Evolutionary conservation across 1,140 invertebrate genomes (phyloP), one percentile per base, ranked within the genome.

Genomic region (Macrotrachela quadricornifera): DNA sequence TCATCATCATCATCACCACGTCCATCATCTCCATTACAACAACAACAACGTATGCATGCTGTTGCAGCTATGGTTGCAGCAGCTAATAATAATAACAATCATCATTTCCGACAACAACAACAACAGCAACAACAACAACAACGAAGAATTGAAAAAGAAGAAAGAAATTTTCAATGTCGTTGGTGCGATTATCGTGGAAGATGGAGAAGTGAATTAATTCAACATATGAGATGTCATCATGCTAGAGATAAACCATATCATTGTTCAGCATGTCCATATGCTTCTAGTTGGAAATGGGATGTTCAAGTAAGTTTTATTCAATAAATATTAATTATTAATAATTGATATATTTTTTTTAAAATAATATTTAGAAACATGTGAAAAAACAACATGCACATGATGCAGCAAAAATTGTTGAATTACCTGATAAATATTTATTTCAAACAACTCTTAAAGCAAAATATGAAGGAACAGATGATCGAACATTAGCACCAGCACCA

Each of bases 241-340:
- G 68, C 67, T 11, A 63, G 66, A 44, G 65, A 68, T 45, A 69
- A 69, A 46, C 66, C 67, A 13, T 71, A 64, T 54, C 58, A 61
- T 49, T 71, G 69, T 50, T 65, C 65, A 12, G 55, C 62, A 36
- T 71, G 69, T 53, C 64, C 60, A 44, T 70, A 71, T 56, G 46
- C 56, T 48, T 64, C 62, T 46, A 71, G 70, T 50, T 71, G 69
- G 69, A 71, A 71, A 56, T 71, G 69, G 69, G 69, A 71, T 59
- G 68, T 71, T 10, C 49, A 50, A 49, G 21, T 30, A 30, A 30
- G 21, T 30, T 30, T 30, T 4, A 30, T 30, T n/a, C n/a, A n/a
- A n/a, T n/a, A n/a, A n/a, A n/a, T n/a, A n/a, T n/a, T n/a, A n/a
- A n/a, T n/a, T n/a, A n/a, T n/a, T n/a, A n/a, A n/a, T n/a, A n/a